Base-by-base conservation (phyloP, 2,113 vertebrate genomes). In the Amphilophus citrinellus region DNA sequence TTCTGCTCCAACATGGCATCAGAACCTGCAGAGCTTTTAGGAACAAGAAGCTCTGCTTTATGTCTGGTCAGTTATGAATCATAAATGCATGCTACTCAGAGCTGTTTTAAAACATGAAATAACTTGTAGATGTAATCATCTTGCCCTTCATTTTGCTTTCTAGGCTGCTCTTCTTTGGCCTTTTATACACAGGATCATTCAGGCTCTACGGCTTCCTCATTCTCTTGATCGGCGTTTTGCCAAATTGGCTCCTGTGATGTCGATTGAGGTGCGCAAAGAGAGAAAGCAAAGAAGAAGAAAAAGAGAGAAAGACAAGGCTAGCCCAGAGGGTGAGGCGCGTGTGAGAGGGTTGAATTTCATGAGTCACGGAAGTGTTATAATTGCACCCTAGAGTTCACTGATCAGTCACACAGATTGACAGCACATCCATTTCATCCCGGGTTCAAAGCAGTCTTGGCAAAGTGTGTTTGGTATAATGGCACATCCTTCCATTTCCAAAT, bases 401-500 rank as follows among this genome's bases (percentile, higher is more conserved):
- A 94, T 94, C 91, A 94, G 94, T 94, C 94, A 91, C 60, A 35
- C 82, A 83, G 91, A 94, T 80, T 94, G 92, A 88, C 91, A 85
- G 79, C 60, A 75, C 66, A 57, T 60, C 78, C 47, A 56, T 80
- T 82, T 80, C 11, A 68, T 84, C 66, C 11, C 10, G 44, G 50
- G 5, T 66, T 39, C 35, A 73, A 73, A 44, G 3, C 68, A 30
- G 27, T 50, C 68, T 73, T n/a, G 68, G 27, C 68, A 35, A 47
- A 35, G 47, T 56, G 47, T 73, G 68, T 35, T 56, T 56, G 47
- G 18, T n/a, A n/a, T n/a, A 47, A 9, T 35, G 47, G 27, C 47
- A 56, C 10, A n/a, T 73, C 47, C 47, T 53, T 53, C 32, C 17
- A 73, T 53, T 53, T 17, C 30, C 68, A 35, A 14, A 73, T 73